Evolutionary conservation across 92 coral and sea anemone species (phyloP).

Genomic region (Galaxea fascicularis): DNA sequence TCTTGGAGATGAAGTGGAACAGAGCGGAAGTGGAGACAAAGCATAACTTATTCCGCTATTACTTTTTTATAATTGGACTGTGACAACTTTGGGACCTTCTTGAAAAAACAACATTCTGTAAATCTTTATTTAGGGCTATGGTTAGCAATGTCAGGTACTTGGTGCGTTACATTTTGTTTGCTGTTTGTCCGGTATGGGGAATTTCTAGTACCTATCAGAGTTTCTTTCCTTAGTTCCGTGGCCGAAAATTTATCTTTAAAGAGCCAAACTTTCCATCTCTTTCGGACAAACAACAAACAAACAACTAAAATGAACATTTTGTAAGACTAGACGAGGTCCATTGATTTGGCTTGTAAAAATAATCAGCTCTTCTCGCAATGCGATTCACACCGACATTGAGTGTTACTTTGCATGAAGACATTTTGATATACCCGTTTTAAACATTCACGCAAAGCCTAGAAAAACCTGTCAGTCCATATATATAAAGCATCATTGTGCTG

Average conservation of each 20-base stretch:
- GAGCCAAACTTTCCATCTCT: neutral
- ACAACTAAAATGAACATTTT: neutral
- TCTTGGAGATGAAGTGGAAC: slow-evolving; percentile 23
- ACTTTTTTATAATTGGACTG: neutral
- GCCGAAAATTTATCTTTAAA: neutral
- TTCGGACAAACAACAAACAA: slow-evolving; percentile 20
- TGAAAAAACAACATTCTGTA: neutral
- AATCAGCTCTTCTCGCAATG: too few relatives aligned
- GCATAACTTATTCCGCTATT: slow-evolving; percentile 7
- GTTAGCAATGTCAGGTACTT: neutral
- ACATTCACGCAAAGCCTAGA: too few relatives aligned
- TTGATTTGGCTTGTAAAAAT: too few relatives aligned
- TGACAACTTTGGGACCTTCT: neutral
- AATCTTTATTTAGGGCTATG: neutral
- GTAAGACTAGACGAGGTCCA: too few relatives aligned
- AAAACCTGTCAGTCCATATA: too few relatives aligned
- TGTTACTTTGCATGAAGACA: too few relatives aligned
- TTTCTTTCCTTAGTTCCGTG: too few relatives aligned
- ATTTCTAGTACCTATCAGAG: neutral
- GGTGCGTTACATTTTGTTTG: neutral
- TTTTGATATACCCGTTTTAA: too few relatives aligned
- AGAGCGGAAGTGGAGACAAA: slow-evolving; percentile 39
- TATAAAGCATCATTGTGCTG: too few relatives aligned
- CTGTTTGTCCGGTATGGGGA: slow-evolving; percentile 44
- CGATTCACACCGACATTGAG: too few relatives aligned